Percentiles rank a stretch among this genome's conserved stretches.
Evolutionary conservation across 2,888 invertebrate species (phyloP).

Genomic region (Steinernema scapterisci): DNA sequence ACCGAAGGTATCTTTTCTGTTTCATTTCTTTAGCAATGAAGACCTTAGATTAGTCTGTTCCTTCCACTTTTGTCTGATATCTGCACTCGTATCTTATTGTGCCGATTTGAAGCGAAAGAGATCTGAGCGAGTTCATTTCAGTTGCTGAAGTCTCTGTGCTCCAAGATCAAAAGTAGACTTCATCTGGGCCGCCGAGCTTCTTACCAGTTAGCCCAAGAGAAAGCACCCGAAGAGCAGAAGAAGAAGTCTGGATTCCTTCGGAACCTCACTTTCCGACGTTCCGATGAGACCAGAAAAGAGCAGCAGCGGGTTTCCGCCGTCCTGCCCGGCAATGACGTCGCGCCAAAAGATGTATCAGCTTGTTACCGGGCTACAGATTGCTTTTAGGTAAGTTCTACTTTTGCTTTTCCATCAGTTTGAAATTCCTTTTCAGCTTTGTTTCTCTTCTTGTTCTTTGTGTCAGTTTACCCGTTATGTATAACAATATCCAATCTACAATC

Average conservation of each 20-base stretch:
- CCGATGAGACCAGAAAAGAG: conserved; percentile 23
- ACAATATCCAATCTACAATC: conserved; percentile 65
- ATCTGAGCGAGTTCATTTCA: conserved; percentile 1
- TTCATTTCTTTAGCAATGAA: conserved; percentile 15
- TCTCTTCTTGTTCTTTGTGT: conserved; percentile 62
- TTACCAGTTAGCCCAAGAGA: conserved; percentile 2
- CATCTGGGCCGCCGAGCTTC: conserved; percentile 18
- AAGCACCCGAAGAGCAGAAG: background rate
- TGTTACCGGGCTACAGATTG: conserved; percentile 66
- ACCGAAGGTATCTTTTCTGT: conserved; percentile 31
- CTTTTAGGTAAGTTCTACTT: conserved; percentile 53
- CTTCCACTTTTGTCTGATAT: background rate
- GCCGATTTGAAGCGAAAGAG: too few relatives aligned
- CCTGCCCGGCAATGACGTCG: conserved; percentile 43
- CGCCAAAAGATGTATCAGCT: conserved; percentile 61
- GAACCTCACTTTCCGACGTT: conserved; percentile 16
- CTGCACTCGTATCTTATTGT: too few relatives aligned
- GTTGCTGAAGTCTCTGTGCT: conserved; percentile 19
- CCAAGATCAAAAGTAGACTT: conserved; percentile 23
- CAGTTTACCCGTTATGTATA: conserved; percentile 66
- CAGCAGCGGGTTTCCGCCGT: conserved; percentile 20
- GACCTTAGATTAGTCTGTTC: background rate
- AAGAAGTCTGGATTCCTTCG: conserved; percentile 14
- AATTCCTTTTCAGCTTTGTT: conserved; percentile 53
- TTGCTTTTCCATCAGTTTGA: background rate